phyloP scores from a whole-genome alignment of 2,888 invertebrate species.

The Cotesia congregata region DNA sequence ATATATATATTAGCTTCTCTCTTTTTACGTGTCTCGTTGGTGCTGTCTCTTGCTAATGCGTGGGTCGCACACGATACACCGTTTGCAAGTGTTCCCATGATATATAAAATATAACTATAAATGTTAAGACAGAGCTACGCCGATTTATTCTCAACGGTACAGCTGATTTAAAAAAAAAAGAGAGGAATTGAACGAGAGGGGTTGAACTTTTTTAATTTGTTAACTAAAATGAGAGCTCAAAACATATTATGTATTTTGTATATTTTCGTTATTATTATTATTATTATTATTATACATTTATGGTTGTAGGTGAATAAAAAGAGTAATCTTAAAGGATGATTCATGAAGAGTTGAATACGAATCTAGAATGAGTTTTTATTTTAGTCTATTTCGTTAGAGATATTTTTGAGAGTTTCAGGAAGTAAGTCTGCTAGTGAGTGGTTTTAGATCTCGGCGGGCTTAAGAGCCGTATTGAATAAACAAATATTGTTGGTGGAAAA shows the following conservation, averaged over 20 bases:
- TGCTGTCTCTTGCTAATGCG: conserved; percentile 35
- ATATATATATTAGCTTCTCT: conserved; percentile 43
- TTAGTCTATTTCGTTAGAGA: conserved; percentile 29
- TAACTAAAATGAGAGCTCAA: too few species aligned
- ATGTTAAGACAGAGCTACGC: conserved; percentile 6
- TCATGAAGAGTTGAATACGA: neutral
- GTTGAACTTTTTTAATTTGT: neutral
- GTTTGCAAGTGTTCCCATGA: conserved; percentile 22
- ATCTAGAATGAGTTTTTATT: conserved; percentile 27
- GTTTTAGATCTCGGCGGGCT: conserved; percentile 30
- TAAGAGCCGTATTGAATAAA: conserved; percentile 3
- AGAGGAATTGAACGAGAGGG: neutral
- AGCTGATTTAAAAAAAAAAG: neutral
- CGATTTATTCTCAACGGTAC: neutral
- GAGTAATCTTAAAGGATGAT: neutral
- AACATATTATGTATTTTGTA: too few species aligned
- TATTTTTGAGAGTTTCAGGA: conserved; percentile 26
- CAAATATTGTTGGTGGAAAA: neutral
- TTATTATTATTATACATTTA: neutral
- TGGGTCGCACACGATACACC: conserved; percentile 29
- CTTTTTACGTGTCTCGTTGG: conserved; percentile 18
- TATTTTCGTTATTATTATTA: too few species aligned
- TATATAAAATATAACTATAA: conserved; percentile 13
- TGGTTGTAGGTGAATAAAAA: conserved; percentile 10
- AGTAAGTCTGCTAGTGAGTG: conserved; percentile 16